Evolutionary conservation across 2,888 invertebrate species (phyloP), one percentile per base, ranked within the genome.

Genomic region (Heteropelma amictum): DNA sequence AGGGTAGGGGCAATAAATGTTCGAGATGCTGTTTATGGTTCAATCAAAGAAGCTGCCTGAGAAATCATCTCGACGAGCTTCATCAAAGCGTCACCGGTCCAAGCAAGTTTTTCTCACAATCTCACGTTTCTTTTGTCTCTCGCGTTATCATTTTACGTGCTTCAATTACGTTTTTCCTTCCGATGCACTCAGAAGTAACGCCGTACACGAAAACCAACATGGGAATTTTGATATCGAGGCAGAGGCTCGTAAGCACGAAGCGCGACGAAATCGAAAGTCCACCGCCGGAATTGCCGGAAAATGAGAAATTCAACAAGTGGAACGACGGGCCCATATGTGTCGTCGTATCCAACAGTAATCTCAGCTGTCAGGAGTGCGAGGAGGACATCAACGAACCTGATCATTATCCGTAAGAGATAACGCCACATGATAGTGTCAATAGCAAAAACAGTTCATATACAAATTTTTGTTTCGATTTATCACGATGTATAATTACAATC

Each of bases 391-490:
- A 93, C 56, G 92, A 92, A 77, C 91, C 93, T n/a, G 92, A 94
- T 79, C 97, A 97, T 89, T 96, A 94, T 89, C 92, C 94, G 96
- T 96, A 89, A 92, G 94, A 10, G 1, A n/a, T n/a, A n/a, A n/a
- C n/a, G n/a, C n/a, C n/a, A n/a, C n/a, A n/a, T n/a, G n/a, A n/a
- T n/a, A n/a, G n/a, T n/a, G n/a, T n/a, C n/a, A n/a, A n/a, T n/a
- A n/a, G n/a, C n/a, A n/a, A n/a, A n/a, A n/a, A n/a, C n/a, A n/a
- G n/a, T n/a, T n/a, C n/a, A n/a, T 42, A 53, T 51, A 19, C 1
- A 21, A 33, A 53, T 42, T 74, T 70, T 71, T 30, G 2, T 1
- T 40, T n/a, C n/a, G n/a, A n/a, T n/a, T n/a, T n/a, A n/a, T n/a
- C n/a, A n/a, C n/a, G n/a, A n/a, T n/a, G n/a, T n/a, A n/a, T n/a